phyloP scores from a whole-genome alignment of 2,888 invertebrate species.

The Pyrocoelia pectoralis region DNA sequence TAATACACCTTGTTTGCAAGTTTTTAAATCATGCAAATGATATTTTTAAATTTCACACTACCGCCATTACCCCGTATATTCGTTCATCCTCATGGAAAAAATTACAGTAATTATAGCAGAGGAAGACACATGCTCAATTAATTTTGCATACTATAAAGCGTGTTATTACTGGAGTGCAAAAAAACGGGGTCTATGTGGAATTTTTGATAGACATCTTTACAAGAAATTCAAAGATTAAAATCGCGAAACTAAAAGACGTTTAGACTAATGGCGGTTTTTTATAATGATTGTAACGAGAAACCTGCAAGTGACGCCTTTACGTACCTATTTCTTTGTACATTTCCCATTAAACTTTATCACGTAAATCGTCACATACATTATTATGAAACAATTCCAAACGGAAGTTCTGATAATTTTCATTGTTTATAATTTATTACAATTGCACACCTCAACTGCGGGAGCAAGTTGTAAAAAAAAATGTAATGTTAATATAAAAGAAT shows the following conservation, averaged over 20 bases:
- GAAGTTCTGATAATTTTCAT: too few species aligned
- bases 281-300: conserved; percentile 19
- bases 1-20: too few species aligned
- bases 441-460: too few species aligned
- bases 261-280: conserved; percentile 16
- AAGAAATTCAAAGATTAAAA: conserved; percentile 16
- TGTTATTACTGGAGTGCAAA: conserved; percentile 16
- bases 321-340: too few species aligned
- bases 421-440: too few species aligned
- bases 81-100: too few species aligned
- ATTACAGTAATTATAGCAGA: conserved; percentile 25
- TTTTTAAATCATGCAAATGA: not conserved
- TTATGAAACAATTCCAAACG: too few species aligned
- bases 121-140: conserved; percentile 25
- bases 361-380: too few species aligned
- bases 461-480: not conserved
- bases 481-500: not conserved
- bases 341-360: too few species aligned
- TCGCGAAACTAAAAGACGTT: conserved; percentile 20
- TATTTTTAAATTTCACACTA: conserved; percentile 2
- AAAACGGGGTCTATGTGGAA: conserved; percentile 5
- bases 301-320: conserved; percentile 15
- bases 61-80: too few species aligned
- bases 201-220: conserved; percentile 16
- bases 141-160: conserved; percentile 16